These are phyloP conservation scores for Hippopotamus amphibius DNA, from an alignment of 2,113 vertebrate genomes.

Conservation along the genomic window DNA sequence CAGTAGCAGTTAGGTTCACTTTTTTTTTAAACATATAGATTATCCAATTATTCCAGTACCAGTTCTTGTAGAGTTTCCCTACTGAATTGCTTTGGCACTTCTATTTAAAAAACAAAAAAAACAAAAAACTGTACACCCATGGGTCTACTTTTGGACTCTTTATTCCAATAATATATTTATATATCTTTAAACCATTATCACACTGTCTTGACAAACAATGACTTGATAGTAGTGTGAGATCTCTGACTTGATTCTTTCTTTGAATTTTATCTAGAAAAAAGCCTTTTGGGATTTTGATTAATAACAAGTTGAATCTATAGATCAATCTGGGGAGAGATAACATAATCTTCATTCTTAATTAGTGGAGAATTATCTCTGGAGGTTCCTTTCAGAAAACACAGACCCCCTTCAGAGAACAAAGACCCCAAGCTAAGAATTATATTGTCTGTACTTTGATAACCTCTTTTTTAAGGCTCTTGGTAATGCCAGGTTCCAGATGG, in stretches of 20 bases:
- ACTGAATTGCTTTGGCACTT: background rate
- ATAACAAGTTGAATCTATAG: background rate
- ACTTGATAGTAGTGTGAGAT: background rate
- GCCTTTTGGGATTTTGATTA: background rate
- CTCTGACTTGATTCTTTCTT: slow-evolving; percentile 28
- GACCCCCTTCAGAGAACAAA: background rate
- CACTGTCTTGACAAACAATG: background rate
- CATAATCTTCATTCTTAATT: background rate
- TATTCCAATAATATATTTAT: background rate
- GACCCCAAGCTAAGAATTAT: background rate
- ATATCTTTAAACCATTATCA: slow-evolving; percentile 20
- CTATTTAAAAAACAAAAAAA: background rate
- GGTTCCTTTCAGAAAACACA: background rate
- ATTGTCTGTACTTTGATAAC: background rate
- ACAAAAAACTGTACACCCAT: background rate
- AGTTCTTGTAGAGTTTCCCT: background rate
- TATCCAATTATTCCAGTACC: background rate
- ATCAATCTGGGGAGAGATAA: background rate
- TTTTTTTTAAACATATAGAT: background rate
- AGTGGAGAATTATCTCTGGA: background rate
- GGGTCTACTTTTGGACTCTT: background rate
- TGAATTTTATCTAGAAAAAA: slow-evolving; percentile 44
- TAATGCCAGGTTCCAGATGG: slow-evolving; percentile 3
- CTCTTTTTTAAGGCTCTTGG: background rate
- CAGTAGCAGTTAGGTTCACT: background rate